Evolutionary conservation across 2,113 vertebrate species (phyloP).

Genomic region (Odocoileus hemionus): DNA sequence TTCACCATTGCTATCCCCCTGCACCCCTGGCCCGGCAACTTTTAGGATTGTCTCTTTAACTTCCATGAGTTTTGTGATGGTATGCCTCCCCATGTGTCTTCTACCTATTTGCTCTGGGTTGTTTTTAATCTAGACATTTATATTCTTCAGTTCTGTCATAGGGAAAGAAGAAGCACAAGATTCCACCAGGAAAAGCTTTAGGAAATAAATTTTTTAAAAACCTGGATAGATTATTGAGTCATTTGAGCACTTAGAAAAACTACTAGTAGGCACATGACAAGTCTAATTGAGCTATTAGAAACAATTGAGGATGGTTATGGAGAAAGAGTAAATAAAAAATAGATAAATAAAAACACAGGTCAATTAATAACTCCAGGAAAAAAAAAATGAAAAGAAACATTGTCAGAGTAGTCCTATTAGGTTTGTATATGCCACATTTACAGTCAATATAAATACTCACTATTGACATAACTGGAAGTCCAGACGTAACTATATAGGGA

Average conservation of each 20-base stretch:
- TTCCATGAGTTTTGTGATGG: not conserved
- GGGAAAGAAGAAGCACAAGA: not conserved
- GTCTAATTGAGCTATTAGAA: not conserved
- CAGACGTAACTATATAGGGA: slow-evolving; percentile 16
- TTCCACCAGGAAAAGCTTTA: not conserved
- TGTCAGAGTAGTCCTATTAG: not conserved
- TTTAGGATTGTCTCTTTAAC: not conserved
- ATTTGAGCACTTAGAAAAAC: not conserved
- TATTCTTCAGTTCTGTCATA: not conserved
- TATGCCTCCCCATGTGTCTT: not conserved
- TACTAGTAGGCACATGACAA: not conserved
- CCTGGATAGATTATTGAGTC: not conserved
- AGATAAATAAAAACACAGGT: not conserved
- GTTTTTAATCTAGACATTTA: not conserved
- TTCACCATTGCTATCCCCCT: not conserved
- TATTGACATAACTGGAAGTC: slow-evolving; percentile 1
- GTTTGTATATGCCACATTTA: slow-evolving; percentile 4
- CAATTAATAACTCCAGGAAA: not conserved
- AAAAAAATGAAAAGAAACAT: not conserved
- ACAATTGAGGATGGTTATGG: not conserved
- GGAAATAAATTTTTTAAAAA: not conserved
- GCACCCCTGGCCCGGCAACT: not conserved
- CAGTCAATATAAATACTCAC: slow-evolving; percentile 26
- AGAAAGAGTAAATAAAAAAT: not conserved
- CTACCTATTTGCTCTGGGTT: not conserved